These are phyloP conservation scores for Malurus leucopterus DNA, from an alignment of 2,797 vertebrate species.

Conservation along the genomic window DNA sequence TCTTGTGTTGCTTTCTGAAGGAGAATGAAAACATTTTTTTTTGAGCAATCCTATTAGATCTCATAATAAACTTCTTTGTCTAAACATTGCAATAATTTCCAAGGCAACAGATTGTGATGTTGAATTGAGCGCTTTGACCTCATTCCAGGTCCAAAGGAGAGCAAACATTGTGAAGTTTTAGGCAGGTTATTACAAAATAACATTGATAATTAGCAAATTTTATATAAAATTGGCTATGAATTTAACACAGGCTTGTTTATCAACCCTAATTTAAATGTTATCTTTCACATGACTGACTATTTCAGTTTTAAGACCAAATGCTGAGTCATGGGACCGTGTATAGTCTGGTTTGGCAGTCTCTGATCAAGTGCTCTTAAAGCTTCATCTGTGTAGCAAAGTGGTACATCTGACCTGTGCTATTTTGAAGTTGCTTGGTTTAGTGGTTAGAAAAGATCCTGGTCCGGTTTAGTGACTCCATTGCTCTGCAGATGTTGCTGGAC, in stretches of 20 bases:
- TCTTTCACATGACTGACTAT: neutral
- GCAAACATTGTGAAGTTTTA: neutral
- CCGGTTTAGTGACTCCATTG: slow-evolving; percentile 43
- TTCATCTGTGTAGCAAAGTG: neutral
- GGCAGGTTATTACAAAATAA: neutral
- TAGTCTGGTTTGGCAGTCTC: neutral
- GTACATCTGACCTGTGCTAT: slow-evolving; percentile 5
- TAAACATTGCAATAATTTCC: slow-evolving; percentile 11
- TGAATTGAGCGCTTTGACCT: neutral
- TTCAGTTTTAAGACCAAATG: neutral
- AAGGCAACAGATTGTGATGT: neutral
- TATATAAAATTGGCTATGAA: neutral
- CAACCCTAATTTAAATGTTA: neutral
- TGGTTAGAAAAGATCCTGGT: slow-evolving; percentile 48
- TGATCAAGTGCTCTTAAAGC: neutral
- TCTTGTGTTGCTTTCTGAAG: neutral
- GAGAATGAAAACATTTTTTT: neutral
- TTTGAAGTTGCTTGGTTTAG: slow-evolving; percentile 58
- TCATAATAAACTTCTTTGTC: slow-evolving; percentile 36
- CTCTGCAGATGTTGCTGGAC: slow-evolving; percentile 55
- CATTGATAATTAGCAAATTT: neutral
- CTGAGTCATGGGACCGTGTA: neutral
- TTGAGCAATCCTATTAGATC: neutral
- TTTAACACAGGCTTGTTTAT: neutral
- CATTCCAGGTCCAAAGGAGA: neutral